Percentiles rank a stretch among this genome's conserved stretches.
These are phyloP conservation scores for Pachycephala philippinensis DNA, from an alignment of 2,113 vertebrate genomes.

Conservation along the genomic window DNA sequence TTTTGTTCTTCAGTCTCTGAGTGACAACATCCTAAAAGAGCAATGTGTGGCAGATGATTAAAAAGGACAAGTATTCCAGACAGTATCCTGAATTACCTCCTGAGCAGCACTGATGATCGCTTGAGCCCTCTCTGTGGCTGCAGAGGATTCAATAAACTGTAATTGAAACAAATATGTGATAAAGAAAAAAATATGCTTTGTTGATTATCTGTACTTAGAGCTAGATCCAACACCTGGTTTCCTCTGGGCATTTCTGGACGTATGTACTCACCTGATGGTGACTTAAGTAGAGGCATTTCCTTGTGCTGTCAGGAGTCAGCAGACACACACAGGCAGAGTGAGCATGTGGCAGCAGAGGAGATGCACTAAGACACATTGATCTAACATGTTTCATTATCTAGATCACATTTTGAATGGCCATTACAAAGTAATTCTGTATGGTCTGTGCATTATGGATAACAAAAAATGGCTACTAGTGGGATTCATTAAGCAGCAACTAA, in stretches of 20 bases:
- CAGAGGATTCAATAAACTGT: slow-evolving; percentile 1
- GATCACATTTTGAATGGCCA: slow-evolving; percentile 21
- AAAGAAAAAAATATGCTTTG: background rate
- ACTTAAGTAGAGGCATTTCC: background rate
- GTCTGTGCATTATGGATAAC: background rate
- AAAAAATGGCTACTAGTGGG: background rate
- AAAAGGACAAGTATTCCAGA: slow-evolving; percentile 29
- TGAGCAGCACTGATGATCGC: background rate
- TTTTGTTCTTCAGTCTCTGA: slow-evolving; percentile 38
- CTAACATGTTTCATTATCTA: background rate
- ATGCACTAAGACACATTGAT: background rate
- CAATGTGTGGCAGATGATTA: background rate
- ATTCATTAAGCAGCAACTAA: background rate
- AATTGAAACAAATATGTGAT: slow-evolving; percentile 36
- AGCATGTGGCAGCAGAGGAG: background rate
- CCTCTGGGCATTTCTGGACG: background rate
- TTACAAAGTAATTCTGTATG: slow-evolving; percentile 21
- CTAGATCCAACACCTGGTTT: background rate
- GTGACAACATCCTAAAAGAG: slow-evolving; percentile 42
- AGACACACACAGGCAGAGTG: background rate
- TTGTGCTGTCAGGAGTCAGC: background rate
- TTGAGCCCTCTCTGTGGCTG: background rate
- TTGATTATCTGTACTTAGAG: background rate
- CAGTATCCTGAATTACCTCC: slow-evolving; percentile 11
- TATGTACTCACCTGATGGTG: background rate